Evolutionary conservation across 2,797 vertebrate species (phyloP).

Genomic region (Microctenopoma steveboyesi): DNA sequence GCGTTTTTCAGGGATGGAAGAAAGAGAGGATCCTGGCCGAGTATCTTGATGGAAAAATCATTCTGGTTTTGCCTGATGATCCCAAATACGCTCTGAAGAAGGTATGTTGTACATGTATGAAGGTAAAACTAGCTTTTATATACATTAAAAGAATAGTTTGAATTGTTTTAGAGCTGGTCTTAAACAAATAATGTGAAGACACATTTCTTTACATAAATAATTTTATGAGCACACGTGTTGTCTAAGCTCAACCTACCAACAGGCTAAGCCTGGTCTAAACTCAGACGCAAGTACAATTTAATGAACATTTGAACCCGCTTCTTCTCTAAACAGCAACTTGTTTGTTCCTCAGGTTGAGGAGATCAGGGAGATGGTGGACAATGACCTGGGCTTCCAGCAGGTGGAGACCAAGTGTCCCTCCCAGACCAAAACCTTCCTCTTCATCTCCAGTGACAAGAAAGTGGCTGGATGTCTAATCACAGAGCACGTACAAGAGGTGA

Average conservation of each 20-base stretch:
- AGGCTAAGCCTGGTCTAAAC: too few relatives aligned
- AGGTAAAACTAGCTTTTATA: not conserved
- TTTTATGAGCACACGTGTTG: too few relatives aligned
- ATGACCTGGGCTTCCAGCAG: conserved; percentile 98
- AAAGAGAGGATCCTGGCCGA: conserved; percentile 97
- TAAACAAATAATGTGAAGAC: too few relatives aligned
- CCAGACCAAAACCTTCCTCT: conserved; percentile 97
- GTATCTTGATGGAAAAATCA: conserved; percentile 97
- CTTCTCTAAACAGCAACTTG: not conserved
- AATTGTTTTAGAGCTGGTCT: too few relatives aligned
- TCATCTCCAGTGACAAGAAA: conserved; percentile 98
- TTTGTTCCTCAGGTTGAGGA: conserved; percentile 90
- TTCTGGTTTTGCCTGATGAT: conserved; percentile 97
- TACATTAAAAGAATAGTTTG: not conserved
- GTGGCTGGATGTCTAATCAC: conserved; percentile 97
- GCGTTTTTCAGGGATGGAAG: conserved; percentile 92
- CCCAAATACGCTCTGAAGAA: conserved; percentile 99
- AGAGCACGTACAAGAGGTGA: conserved; percentile 95
- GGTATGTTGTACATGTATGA: conserved; percentile 77
- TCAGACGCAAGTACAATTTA: too few relatives aligned
- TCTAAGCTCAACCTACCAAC: too few relatives aligned
- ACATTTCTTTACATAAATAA: too few relatives aligned
- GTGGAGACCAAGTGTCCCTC: conserved; percentile 94
- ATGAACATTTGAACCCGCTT: not conserved
- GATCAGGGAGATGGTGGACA: conserved; percentile 99